These are phyloP conservation scores for Acipenser oxyrinchus DNA, from an alignment of 2,797 vertebrate species.

Conservation along the genomic window DNA sequence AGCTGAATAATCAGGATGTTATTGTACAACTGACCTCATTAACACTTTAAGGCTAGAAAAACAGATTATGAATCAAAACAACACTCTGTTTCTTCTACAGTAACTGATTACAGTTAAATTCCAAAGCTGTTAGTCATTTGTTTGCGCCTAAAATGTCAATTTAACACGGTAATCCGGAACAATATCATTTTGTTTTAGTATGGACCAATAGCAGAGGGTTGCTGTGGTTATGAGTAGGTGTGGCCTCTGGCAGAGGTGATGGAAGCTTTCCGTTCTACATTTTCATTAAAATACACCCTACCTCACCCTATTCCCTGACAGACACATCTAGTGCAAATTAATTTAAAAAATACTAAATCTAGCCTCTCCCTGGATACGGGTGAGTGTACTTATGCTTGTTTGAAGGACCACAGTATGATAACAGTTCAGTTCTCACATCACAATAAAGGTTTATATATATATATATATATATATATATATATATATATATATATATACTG, in stretches of 20 bases:
- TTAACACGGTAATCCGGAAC: not conserved
- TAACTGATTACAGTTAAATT: not conserved
- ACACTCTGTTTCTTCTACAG: not conserved
- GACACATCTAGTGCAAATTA: not conserved
- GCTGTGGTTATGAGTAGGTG: not conserved
- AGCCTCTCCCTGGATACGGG: not conserved
- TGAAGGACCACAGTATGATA: not conserved
- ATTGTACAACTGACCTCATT: not conserved
- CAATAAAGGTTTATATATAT: not conserved
- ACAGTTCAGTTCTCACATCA: not conserved
- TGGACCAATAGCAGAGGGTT: not conserved
- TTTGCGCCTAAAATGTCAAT: not conserved
- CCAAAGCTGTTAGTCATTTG: not conserved
- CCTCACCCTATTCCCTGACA: not conserved
- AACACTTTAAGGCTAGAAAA: not conserved
- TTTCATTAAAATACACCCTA: not conserved
- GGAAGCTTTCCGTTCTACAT: not conserved
- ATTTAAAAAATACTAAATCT: not conserved
- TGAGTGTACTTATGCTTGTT: not conserved
- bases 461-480: too few species aligned
- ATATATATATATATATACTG: too few species aligned
- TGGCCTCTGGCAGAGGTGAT: not conserved
- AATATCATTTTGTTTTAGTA: not conserved
- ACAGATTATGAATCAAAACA: not conserved
- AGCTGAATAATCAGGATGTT: conserved; percentile 1